Conservation (phyloP, 1,140 invertebrate species). For the Sitophilus oryzae region DNA sequence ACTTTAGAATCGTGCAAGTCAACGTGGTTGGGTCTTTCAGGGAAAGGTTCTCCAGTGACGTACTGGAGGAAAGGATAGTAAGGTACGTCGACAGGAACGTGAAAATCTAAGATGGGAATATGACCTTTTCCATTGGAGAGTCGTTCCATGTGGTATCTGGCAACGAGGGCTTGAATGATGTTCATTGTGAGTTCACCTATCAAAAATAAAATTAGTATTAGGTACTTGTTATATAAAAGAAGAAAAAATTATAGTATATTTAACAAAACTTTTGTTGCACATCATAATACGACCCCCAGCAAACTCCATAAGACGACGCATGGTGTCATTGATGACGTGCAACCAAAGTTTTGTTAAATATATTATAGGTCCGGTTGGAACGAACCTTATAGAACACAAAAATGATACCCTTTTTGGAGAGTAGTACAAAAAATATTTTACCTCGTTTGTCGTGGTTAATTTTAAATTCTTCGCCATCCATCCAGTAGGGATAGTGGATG, state of each 20-base stretch:
- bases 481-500: slow-evolving; percentile 58
- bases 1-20: slow-evolving; percentile 39
- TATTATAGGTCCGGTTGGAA: too few species aligned
- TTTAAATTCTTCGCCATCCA: slow-evolving; percentile 49
- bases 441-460: slow-evolving; percentile 48
- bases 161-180: slow-evolving; percentile 53
- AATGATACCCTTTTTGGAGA: too few species aligned
- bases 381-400: too few species aligned
- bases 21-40: slow-evolving; percentile 51
- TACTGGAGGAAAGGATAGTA: slow-evolving; percentile 60
- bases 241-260: too few species aligned
- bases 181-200: slow-evolving; percentile 53
- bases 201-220: background rate
- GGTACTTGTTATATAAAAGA: too few species aligned
- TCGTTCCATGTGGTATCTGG: slow-evolving; percentile 63
- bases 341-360: too few species aligned
- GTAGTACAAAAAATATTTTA: too few species aligned
- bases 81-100: slow-evolving; percentile 52
- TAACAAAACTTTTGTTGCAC: too few species aligned
- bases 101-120: slow-evolving; percentile 53
- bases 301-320: too few species aligned
- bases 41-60: slow-evolving; percentile 60
- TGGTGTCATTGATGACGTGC: too few species aligned
- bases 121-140: slow-evolving; percentile 57
- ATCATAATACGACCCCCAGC: too few species aligned